These are phyloP conservation scores for Harpalus rufipes DNA, from an alignment of 2,888 invertebrate species.

Conservation along the genomic window DNA sequence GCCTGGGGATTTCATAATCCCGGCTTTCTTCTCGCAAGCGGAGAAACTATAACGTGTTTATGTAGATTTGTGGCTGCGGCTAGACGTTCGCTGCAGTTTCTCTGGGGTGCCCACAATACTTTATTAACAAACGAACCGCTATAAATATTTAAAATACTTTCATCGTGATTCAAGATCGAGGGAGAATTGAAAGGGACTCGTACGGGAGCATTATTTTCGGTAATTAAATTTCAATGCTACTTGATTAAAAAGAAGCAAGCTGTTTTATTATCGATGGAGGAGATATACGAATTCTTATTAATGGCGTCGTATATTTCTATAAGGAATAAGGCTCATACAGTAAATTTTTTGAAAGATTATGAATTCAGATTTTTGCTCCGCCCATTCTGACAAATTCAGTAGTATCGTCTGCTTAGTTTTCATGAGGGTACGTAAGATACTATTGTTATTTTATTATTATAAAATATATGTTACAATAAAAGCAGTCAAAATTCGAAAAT, in stretches of 20 bases:
- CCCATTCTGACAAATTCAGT: too few relatives aligned
- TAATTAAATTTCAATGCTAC: constrained; percentile 36
- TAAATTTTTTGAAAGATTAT: too few relatives aligned
- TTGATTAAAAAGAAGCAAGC: constrained; percentile 16
- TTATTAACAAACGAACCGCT: constrained; percentile 21
- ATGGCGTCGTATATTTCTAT: too few relatives aligned
- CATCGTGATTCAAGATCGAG: not conserved
- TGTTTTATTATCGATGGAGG: too few relatives aligned
- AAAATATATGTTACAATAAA: too few relatives aligned
- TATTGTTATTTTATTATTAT: too few relatives aligned
- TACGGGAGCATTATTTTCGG: not conserved
- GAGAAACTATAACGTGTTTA: constrained; percentile 44
- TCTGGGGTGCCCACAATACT: constrained; percentile 10
- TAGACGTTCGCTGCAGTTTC: constrained; percentile 4
- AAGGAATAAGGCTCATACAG: too few relatives aligned
- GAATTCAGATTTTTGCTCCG: too few relatives aligned
- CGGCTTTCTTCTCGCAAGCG: constrained; percentile 21
- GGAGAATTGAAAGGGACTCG: not conserved
- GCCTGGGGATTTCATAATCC: constrained; percentile 41
- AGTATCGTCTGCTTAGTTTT: too few relatives aligned
- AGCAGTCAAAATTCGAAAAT: too few relatives aligned
- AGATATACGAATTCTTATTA: too few relatives aligned
- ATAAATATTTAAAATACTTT: constrained; percentile 41
- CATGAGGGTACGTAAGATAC: too few relatives aligned
- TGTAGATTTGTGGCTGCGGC: constrained; percentile 48